These are phyloP conservation scores for Apotomis betuletana DNA, from an alignment of 2,888 invertebrate species.

Conservation along the genomic window DNA sequence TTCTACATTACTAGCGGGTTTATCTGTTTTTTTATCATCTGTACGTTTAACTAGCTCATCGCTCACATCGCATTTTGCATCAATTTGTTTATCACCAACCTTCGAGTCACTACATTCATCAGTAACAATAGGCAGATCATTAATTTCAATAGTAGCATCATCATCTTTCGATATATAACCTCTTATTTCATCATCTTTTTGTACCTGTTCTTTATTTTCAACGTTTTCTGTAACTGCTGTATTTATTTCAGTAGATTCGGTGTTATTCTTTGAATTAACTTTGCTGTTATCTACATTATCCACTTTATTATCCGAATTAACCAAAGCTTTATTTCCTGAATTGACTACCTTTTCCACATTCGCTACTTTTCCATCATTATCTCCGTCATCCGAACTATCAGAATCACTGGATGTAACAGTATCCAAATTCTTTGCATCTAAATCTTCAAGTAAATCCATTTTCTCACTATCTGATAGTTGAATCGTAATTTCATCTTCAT, in stretches of 20 bases:
- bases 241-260: neutral
- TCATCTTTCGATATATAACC: slow-evolving; percentile 36
- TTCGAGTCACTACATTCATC: neutral
- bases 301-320: neutral
- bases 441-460: slow-evolving; percentile 76
- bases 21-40: slow-evolving; percentile 3
- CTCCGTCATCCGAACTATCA: slow-evolving; percentile 53
- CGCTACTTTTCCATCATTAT: slow-evolving; percentile 22
- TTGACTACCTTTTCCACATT: slow-evolving; percentile 8
- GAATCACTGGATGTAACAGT: slow-evolving; percentile 58
- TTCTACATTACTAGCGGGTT: neutral
- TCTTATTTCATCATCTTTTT: slow-evolving; percentile 31
- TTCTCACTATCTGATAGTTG: slow-evolving; percentile 78
- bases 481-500: slow-evolving; percentile 76
- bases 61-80: slow-evolving; percentile 15
- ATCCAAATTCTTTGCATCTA: slow-evolving; percentile 68
- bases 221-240: neutral
- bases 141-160: slow-evolving; percentile 38
- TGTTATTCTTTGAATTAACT: too few species aligned
- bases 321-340: neutral
- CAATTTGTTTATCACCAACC: slow-evolving; percentile 42
- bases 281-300: neutral
- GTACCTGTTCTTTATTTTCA: slow-evolving; percentile 4
- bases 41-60: neutral
- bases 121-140: slow-evolving; percentile 38